These are phyloP conservation scores for Pharmacophagus antenor DNA, from an alignment of 2,888 invertebrate genomes.

Conservation along the genomic window DNA sequence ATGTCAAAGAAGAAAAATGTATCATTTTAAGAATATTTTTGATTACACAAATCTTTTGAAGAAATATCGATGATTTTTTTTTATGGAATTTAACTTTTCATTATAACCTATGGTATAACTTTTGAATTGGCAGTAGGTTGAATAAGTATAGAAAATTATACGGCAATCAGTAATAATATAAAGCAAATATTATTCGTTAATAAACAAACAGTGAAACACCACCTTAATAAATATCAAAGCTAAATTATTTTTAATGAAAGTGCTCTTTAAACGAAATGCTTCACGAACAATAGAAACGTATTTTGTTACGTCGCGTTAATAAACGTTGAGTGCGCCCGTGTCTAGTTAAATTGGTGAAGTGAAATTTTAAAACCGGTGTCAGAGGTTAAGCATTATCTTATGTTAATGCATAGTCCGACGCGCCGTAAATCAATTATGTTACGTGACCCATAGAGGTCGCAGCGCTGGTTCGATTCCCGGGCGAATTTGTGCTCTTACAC, in stretches of 20 bases:
- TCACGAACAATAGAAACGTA: conserved; percentile 20
- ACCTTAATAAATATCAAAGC: background rate
- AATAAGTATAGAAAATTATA: background rate
- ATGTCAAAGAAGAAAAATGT: too few relatives aligned
- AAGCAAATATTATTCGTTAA: background rate
- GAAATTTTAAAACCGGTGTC: conserved; percentile 72
- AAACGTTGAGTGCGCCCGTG: conserved; percentile 29
- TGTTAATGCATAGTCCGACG: conserved; percentile 72
- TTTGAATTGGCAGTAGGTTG: too few relatives aligned
- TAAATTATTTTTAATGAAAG: background rate
- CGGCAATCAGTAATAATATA: too few relatives aligned
- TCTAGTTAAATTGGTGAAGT: conserved; percentile 52
- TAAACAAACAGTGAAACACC: background rate
- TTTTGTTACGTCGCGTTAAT: conserved; percentile 15
- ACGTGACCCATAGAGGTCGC: conserved; percentile 69
- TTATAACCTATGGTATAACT: too few relatives aligned
- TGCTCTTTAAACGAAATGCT: conserved; percentile 1
- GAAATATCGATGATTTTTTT: too few relatives aligned
- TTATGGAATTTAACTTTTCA: too few relatives aligned
- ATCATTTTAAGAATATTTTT: too few relatives aligned
- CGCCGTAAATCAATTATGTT: conserved; percentile 77
- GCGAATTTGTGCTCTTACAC: conserved; percentile 54
- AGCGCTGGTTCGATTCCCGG: conserved; percentile 53
- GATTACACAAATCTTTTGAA: too few relatives aligned
- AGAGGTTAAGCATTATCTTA: conserved; percentile 78